phyloP scores from a whole-genome alignment of 2,113 vertebrate genomes.

The Prionailurus viverrinus region DNA sequence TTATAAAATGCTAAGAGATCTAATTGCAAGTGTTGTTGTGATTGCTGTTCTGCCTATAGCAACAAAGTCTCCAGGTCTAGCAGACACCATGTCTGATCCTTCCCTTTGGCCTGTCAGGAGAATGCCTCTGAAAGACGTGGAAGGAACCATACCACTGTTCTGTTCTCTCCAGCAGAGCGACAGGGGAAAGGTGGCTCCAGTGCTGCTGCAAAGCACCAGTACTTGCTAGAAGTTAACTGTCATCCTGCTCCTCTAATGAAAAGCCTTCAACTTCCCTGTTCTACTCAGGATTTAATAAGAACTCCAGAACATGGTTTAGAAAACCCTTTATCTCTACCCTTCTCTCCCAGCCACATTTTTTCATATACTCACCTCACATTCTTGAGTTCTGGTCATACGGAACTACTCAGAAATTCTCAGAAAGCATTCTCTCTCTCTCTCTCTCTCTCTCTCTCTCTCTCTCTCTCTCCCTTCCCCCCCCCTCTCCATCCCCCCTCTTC shows the following conservation, averaged over 20 bases:
- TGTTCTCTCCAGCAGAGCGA: background rate
- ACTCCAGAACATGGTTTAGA: background rate
- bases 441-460: background rate
- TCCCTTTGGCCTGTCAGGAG: background rate
- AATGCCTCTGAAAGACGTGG: accelerated
- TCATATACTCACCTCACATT: background rate
- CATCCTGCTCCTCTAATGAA: background rate
- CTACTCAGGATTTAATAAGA: background rate
- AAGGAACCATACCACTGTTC: background rate
- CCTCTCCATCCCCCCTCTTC: no score
- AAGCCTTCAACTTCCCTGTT: background rate
- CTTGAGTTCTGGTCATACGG: background rate
- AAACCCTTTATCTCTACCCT: background rate
- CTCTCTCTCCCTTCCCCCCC: background rate
- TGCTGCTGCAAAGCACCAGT: background rate
- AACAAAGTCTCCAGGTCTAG: background rate
- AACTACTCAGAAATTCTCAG: background rate
- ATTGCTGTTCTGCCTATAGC: background rate
- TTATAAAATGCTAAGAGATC: background rate
- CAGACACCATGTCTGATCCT: accelerated
- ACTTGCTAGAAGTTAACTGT: background rate
- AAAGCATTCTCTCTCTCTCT: background rate
- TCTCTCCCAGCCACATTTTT: background rate
- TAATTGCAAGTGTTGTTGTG: background rate
- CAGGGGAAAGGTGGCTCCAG: background rate